Conservation (phyloP, 2,113 vertebrate genomes). For the Charina bottae region DNA sequence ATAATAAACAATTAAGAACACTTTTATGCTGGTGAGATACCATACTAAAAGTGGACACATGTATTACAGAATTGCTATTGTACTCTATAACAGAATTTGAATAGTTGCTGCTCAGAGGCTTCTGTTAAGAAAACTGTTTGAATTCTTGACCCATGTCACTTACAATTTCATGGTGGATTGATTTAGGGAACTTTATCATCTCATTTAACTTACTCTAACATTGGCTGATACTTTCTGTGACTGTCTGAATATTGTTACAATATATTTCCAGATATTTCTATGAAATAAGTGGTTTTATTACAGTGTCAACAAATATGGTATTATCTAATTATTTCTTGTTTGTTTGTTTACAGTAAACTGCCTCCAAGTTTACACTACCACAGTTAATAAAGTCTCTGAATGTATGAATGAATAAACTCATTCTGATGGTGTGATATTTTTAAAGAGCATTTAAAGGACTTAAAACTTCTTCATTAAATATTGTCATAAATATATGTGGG, state of each 20-base stretch:
- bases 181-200: background rate
- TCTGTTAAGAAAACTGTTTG: background rate
- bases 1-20: background rate
- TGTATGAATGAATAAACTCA: background rate
- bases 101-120: background rate
- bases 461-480: background rate
- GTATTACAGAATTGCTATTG: background rate
- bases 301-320: background rate
- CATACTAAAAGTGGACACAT: background rate
- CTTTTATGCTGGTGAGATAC: background rate
- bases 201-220: background rate
- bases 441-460: background rate
- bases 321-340: background rate
- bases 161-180: background rate
- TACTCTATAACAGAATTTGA: background rate
- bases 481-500: background rate
- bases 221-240: background rate
- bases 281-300: background rate
- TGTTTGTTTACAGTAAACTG: background rate
- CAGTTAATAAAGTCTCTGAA: background rate
- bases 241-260: background rate
- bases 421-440: background rate
- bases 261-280: background rate
- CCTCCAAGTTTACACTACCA: background rate
- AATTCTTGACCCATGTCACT: background rate